Evolutionary conservation across 2,888 invertebrate genomes (phyloP), one percentile per base, ranked within the genome.

Genomic region (Mesochorus sp.): DNA sequence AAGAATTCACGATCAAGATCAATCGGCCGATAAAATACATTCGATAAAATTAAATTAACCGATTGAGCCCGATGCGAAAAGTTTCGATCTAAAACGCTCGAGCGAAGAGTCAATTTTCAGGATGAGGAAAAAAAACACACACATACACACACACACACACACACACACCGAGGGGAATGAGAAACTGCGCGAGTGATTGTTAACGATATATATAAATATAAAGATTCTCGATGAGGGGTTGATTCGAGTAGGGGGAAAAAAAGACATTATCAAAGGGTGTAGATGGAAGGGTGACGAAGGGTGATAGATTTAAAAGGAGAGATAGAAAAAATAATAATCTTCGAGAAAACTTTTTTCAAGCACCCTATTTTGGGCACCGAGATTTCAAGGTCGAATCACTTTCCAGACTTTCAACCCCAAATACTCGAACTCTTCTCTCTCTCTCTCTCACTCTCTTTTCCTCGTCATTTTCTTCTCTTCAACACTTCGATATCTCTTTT

Each of bases 311-410:
- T 4, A 10, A 24, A 8, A n/a, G 42, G 17, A 64, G 44, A 28
- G 28, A 44, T 55, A 31, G 53, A 62, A 51, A n/a, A 70, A 51
- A 66, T 26, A 17, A 39, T 66, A 37, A 61, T 51, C 37, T n/a
- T 47, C 19, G n/a, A 37, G 37, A 37, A 70, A 74, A 74, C 28
- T 70, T 61, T 62, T 49, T 17, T 31, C 31, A 31, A 62, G 24
- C 4, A 17, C 24, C n/a, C 37, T 42, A 31, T 51, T 61, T 55
- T 34, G 1, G 17, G 34, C 24, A 17, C 44, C 39, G 47, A 21
- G 37, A 66, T 61, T 74, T 59, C 51, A 61, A 68, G 70, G 64
- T 19, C 57, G 34, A 74, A 73, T 17, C 68, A 44, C 64, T 70
- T 73, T 57, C n/a, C 10, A 34, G 28, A 68, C 64, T 64, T 64